phyloP scores from a whole-genome alignment of 2,888 invertebrate species.

The Helobdella robusta region DNA sequence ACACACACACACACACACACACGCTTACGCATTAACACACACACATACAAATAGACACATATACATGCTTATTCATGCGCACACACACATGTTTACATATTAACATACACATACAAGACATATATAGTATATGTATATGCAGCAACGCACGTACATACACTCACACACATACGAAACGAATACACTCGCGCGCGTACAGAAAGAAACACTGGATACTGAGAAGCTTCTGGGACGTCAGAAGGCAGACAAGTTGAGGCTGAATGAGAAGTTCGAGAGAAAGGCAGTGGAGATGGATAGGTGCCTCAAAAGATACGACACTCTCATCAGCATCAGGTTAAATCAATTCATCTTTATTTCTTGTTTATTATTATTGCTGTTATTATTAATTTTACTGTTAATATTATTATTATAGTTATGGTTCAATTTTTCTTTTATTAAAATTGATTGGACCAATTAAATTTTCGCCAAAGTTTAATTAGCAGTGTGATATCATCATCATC shows the following conservation, averaged over 20 bases:
- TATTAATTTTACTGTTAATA: neutral
- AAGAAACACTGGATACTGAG: neutral
- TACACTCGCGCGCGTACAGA: no score
- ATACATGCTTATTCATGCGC: no score
- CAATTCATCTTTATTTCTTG: neutral
- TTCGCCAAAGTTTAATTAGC: no score
- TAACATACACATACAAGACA: neutral
- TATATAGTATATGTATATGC: neutral
- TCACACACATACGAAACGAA: no score
- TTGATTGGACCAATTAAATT: no score
- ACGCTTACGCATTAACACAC: no score
- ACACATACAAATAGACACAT: no score
- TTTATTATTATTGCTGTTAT: neutral
- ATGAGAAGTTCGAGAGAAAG: constrained; percentile 4
- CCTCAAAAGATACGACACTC: neutral
- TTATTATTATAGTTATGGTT: no score
- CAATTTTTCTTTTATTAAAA: no score
- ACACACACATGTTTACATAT: no score
- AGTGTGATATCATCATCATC: no score
- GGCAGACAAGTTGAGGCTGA: neutral
- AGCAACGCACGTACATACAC: neutral
- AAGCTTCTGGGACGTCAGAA: neutral
- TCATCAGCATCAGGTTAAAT: neutral
- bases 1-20: no score
- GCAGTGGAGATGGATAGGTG: constrained; percentile 3